phyloP scores from a whole-genome alignment of 2,797 vertebrate genomes.

The Xenops minutus region DNA sequence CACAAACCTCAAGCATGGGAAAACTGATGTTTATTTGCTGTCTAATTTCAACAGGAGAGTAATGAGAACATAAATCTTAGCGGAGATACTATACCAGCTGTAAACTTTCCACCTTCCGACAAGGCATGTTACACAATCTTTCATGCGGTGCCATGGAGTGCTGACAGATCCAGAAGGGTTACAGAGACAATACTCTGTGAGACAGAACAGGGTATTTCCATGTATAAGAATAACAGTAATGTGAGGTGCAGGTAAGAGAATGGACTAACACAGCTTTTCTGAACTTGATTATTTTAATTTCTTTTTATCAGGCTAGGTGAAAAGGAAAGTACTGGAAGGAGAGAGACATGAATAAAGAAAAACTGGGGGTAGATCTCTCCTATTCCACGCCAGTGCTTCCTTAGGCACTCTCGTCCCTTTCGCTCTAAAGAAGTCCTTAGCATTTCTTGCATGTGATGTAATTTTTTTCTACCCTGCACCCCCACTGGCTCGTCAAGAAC shows the following conservation, averaged over 20 bases:
- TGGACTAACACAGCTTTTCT: background rate
- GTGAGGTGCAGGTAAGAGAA: background rate
- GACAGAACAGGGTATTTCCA: background rate
- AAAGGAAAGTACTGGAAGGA: background rate
- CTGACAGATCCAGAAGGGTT: background rate
- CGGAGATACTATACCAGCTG: background rate
- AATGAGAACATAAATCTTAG: background rate
- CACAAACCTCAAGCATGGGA: background rate
- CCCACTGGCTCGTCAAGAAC: background rate
- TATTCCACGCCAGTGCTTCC: background rate
- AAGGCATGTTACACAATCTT: background rate
- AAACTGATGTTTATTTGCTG: background rate
- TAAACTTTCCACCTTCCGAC: background rate
- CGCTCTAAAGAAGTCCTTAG: background rate
- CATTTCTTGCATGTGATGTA: background rate
- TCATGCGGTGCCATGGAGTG: background rate
- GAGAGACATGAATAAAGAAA: background rate
- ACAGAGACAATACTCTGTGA: background rate
- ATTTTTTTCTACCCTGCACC: background rate
- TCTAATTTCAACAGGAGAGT: background rate
- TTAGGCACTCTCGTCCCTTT: background rate
- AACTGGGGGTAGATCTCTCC: background rate
- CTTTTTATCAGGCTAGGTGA: background rate
- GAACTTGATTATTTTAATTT: background rate
- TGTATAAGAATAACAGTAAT: background rate